These are phyloP conservation scores for Clepsis dumicolana DNA, from an alignment of 2,888 invertebrate species.

Conservation along the genomic window DNA sequence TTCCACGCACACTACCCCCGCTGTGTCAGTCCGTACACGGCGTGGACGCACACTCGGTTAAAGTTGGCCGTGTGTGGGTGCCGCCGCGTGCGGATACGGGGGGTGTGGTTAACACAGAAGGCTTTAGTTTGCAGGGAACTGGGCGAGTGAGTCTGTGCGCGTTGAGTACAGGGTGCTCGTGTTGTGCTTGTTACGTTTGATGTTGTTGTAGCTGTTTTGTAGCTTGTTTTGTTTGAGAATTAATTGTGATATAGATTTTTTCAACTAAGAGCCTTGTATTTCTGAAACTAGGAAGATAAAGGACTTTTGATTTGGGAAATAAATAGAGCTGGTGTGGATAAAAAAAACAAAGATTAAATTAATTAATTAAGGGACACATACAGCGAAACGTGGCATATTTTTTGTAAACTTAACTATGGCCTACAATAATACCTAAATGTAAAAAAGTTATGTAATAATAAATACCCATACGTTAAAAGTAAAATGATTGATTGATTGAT, in stretches of 20 bases:
- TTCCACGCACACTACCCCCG: conserved; percentile 64
- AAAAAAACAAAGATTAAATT: background rate
- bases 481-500: no score
- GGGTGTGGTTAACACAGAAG: conserved; percentile 72
- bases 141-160: conserved; percentile 53
- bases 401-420: no score
- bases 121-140: conserved; percentile 54
- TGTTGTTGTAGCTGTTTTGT: background rate
- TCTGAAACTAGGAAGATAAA: background rate
- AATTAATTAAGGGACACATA: background rate
- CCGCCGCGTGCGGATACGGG: conserved; percentile 71
- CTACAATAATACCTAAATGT: no score
- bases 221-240: background rate
- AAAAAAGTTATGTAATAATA: no score
- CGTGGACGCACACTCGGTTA: conserved; percentile 56
- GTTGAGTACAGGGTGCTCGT: conserved; percentile 49
- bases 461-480: no score
- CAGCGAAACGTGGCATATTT: no score
- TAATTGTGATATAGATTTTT: background rate
- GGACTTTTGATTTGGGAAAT: background rate
- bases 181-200: conserved; percentile 6
- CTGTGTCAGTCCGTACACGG: conserved; percentile 54
- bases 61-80: conserved; percentile 70
- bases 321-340: background rate
- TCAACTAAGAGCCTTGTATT: background rate